Percentiles rank a stretch among this genome's conserved stretches.
phyloP scores from a whole-genome alignment of 2,797 vertebrate species.

The Saxicola maurus region DNA sequence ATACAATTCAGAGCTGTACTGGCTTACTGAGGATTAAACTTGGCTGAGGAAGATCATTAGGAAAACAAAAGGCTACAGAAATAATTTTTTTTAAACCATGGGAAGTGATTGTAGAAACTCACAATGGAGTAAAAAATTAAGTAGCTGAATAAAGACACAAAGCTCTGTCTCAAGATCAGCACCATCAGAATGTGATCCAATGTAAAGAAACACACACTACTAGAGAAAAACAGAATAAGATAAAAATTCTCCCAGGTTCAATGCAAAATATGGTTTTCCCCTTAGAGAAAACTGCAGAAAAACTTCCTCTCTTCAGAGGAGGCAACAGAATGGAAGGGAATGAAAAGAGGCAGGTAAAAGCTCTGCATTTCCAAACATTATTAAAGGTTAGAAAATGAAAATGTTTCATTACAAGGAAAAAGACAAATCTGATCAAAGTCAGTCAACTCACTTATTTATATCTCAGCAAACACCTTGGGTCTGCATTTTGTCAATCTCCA shows the following conservation, averaged over 20 bases:
- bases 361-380: neutral
- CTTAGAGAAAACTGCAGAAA: neutral
- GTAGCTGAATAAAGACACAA: neutral
- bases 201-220: neutral
- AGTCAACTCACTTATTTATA: neutral
- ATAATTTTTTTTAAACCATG: neutral
- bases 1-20: neutral
- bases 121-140: neutral
- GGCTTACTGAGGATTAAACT: slow-evolving; percentile 5
- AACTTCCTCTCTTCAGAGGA: neutral
- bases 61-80: slow-evolving; percentile 6
- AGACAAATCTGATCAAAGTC: neutral
- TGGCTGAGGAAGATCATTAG: neutral
- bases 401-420: slow-evolving; percentile 9
- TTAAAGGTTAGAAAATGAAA: neutral
- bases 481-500: neutral
- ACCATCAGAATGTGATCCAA: neutral
- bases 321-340: neutral
- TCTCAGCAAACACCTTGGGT: neutral
- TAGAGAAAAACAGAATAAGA: neutral
- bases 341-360: neutral
- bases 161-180: neutral
- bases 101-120: neutral
- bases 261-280: neutral
- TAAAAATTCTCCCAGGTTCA: neutral